phyloP scores from a whole-genome alignment of 2,113 vertebrate species.

The Noturus placidus region DNA sequence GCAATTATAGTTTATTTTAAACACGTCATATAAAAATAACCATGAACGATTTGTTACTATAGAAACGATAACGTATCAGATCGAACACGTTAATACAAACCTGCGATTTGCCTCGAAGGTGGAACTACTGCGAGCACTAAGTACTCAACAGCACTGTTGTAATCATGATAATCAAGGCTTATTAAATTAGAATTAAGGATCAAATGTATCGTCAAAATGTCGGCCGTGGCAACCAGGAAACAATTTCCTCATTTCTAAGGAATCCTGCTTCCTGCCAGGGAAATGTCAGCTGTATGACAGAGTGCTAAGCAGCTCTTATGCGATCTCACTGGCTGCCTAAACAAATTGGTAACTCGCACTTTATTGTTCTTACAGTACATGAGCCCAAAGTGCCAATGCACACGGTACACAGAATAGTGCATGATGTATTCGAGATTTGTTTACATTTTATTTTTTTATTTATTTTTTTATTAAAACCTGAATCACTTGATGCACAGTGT shows the following conservation, averaged over 20 bases:
- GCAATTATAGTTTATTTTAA: background rate
- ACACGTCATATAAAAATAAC: background rate
- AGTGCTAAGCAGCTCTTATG: constrained; percentile 61
- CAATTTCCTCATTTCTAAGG: constrained; percentile 64
- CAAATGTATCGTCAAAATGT: background rate
- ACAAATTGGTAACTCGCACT: constrained; percentile 61
- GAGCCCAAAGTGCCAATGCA: background rate
- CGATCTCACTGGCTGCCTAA: constrained; percentile 52
- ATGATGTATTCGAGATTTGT: background rate
- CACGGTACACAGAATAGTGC: background rate
- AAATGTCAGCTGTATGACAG: constrained; percentile 65
- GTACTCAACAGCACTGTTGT: background rate
- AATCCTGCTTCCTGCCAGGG: constrained; percentile 67
- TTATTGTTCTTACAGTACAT: constrained; percentile 31
- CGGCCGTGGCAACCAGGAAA: constrained; percentile 52
- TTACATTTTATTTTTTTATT: no score
- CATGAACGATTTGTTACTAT: background rate
- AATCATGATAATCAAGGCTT: background rate
- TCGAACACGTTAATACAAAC: background rate
- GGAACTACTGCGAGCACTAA: background rate
- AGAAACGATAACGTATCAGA: background rate
- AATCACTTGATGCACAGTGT: background rate
- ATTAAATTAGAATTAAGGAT: background rate
- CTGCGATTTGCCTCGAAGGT: background rate
- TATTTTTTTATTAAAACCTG: background rate